phyloP scores from a whole-genome alignment of 2,888 invertebrate genomes.

The Villa cingulata region DNA sequence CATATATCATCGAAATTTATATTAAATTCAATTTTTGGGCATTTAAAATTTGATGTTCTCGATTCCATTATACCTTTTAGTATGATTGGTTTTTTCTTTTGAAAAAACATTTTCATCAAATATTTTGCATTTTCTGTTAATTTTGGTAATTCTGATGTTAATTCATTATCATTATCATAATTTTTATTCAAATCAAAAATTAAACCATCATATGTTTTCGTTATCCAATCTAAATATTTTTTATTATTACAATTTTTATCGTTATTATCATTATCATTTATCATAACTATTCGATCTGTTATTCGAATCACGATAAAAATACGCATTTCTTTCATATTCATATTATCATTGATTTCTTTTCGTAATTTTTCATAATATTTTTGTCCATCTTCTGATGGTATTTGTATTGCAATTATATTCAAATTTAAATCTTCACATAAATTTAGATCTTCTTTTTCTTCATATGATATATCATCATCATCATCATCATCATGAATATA shows the following conservation, averaged over 20 bases:
- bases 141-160: too few relatives aligned
- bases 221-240: constrained; percentile 1
- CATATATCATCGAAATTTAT: neutral
- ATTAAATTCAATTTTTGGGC: neutral
- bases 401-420: constrained; percentile 23
- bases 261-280: too few relatives aligned
- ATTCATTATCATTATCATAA: neutral
- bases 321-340: neutral
- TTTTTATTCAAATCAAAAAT: neutral
- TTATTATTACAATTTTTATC: neutral
- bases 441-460: constrained; percentile 29
- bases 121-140: neutral
- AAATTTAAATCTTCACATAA: constrained; percentile 26
- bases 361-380: constrained; percentile 1
- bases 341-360: neutral
- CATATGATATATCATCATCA: constrained; percentile 20
- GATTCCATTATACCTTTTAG: neutral
- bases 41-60: neutral
- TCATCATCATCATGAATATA: neutral
- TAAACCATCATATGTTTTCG: constrained; percentile 2
- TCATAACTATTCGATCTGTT: too few relatives aligned
- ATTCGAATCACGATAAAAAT: neutral
- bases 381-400: constrained; percentile 16
- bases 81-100: constrained; percentile 1
- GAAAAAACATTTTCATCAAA: constrained; percentile 2